Base-by-base conservation (phyloP, 2,797 vertebrate genomes). In the Micropoecilia bifurca region DNA sequence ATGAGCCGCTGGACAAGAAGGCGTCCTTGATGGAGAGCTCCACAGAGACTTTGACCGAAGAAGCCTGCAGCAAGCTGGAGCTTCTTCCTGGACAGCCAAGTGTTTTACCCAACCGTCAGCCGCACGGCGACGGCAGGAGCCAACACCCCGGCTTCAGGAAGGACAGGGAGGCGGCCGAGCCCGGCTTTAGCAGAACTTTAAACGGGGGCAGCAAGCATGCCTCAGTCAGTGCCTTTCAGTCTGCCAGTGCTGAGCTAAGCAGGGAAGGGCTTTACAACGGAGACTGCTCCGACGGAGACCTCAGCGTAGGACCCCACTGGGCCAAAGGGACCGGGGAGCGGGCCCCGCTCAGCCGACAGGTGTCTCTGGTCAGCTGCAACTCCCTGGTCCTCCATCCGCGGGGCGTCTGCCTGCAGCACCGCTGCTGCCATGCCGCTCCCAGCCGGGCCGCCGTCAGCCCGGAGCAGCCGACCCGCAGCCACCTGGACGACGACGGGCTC, bases 401-500 rank as follows among this genome's bases (percentile, higher is more conserved):
- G 8, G 93, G 93, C n/a, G 80, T 83, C 84, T 94, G 95, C 90
- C 93, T 93, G 47, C 95, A 93, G 75, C 95, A 96, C 78, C 96
- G 97, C 90, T 98, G 94, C 91, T 91, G 94, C 89, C 96, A 96
- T 72, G 33, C 91, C 61, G 86, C 93, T 66, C 87, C 91, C 0
- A 93, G 94, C 22, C 97, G 95, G 75, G 88, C 92, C 0, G 83
- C 91, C 10, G 74, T 91, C 90, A 98, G 97, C 90, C 98, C 98
- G 0, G 98, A 99, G 72, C 98, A 98, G 85, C 97, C 97, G 0
- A 89, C 95, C 36, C 96, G 98, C 47, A 97, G 97, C 90, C 97
- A 98, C 87, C 93, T 99, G 85, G 98, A 99, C 0, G 98, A 99
- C 0, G 98, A 99, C 0, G 98, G 98, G 43, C 96, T 99, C 93